These are phyloP conservation scores for Syngnathus floridae DNA, from an alignment of 2,113 vertebrate species.

Conservation along the genomic window DNA sequence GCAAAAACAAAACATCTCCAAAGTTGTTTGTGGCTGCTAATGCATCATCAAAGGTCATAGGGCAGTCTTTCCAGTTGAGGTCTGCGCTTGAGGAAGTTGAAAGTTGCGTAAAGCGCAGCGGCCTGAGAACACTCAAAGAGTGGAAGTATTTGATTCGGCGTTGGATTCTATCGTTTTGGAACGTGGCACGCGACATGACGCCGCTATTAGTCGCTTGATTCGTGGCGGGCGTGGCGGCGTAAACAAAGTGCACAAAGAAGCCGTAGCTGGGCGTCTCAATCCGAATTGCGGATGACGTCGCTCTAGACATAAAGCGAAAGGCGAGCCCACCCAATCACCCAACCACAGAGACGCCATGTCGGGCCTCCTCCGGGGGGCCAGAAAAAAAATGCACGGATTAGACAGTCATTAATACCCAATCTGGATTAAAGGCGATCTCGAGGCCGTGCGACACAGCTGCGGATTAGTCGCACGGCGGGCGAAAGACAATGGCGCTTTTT, in stretches of 20 bases:
- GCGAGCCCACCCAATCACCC: slow-evolving; percentile 22
- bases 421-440: slow-evolving; percentile 68
- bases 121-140: not conserved
- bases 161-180: not conserved
- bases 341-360: slow-evolving; percentile 41
- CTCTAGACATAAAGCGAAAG: slow-evolving; percentile 31
- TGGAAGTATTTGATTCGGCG: not conserved
- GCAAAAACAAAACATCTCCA: not conserved
- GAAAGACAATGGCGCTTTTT: slow-evolving; percentile 67
- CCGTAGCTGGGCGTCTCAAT: slow-evolving; percentile 27
- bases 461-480: slow-evolving; percentile 59
- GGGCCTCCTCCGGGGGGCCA: slow-evolving; percentile 13
- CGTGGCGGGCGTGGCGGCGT: slow-evolving; percentile 22
- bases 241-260: slow-evolving; percentile 55
- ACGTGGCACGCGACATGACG: not conserved
- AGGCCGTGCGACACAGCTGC: slow-evolving; percentile 39
- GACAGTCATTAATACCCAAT: slow-evolving; percentile 63
- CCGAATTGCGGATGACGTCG: slow-evolving; percentile 39
- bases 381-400: slow-evolving; percentile 59
- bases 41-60: not conserved
- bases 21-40: slow-evolving; percentile 10
- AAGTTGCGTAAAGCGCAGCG: not conserved
- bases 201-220: slow-evolving; percentile 42
- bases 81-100: not conserved
- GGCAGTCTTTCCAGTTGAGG: not conserved